phyloP scores from a whole-genome alignment of 2,113 vertebrate species.

The Thinocorus orbignyianus region DNA sequence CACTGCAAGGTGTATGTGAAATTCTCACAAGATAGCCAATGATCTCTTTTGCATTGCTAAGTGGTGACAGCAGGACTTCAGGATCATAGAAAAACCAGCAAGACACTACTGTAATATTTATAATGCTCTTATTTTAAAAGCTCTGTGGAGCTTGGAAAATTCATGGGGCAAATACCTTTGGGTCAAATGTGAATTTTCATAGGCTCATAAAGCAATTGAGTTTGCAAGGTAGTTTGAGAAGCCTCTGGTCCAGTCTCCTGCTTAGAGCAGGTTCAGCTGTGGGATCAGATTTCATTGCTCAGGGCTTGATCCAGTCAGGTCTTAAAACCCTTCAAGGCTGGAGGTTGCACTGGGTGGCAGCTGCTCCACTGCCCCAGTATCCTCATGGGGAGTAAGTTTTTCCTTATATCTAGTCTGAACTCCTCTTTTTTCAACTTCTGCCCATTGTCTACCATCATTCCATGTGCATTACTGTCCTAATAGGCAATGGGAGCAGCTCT shows the following conservation, averaged over 20 bases:
- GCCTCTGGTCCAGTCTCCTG: not conserved
- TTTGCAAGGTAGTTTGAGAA: not conserved
- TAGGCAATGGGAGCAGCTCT: not conserved
- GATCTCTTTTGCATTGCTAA: not conserved
- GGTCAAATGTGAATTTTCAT: not conserved
- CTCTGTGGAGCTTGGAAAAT: not conserved
- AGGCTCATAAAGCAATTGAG: not conserved
- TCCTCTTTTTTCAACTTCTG: not conserved
- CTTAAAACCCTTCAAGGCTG: not conserved
- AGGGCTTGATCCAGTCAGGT: not conserved
- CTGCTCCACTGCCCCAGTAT: not conserved
- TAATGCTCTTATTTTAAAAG: not conserved
- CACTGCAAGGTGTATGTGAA: not conserved
- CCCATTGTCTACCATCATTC: not conserved
- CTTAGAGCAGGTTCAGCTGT: not conserved
- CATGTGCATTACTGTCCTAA: fast-evolving
- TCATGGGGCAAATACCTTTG: not conserved
- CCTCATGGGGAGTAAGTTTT: not conserved
- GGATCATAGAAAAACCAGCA: not conserved
- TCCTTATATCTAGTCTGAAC: not conserved
- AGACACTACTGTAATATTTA: not conserved
- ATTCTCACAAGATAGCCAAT: not conserved
- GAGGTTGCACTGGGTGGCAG: not conserved
- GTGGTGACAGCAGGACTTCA: not conserved
- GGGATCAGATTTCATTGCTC: not conserved